Base-by-base conservation (phyloP, 37 sponge, comb jelly and placozoan species). In the Oscarella lobularis region DNA sequence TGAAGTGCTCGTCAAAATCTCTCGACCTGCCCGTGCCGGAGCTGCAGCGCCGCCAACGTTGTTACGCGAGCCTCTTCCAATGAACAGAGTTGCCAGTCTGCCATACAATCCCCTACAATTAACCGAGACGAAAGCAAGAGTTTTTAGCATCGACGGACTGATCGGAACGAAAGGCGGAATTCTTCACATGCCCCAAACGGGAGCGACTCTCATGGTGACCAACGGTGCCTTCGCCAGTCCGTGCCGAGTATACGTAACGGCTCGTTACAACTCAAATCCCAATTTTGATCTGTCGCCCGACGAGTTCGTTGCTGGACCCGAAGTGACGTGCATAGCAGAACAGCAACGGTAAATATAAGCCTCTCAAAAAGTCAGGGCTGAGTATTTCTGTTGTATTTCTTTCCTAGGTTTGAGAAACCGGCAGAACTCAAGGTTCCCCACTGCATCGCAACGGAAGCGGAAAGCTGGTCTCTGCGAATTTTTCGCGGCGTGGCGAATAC, bases 1-100 rank as follows among this genome's bases (percentile, higher is more conserved):
- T 20, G 60, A 27, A 48, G 60, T 48, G 9, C 60, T 48, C 60
- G 20, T 48, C 14, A 48, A 48, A 48, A 48, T 48, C 60, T 27
- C 14, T 20, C 60, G 60, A 9, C 9, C 9, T 27, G 14, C 14
- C 14, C 60, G 20, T 9, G 20, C 14, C 9, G 60, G 20, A 20
- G 60, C 60, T 48, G 60, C 60, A 48, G 60, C 60, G 60, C 60
- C 60, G 20, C 60, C 60, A 48, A 48, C 60, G 20, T 48, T 48
- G 20, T 48, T 48, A 20, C 14, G 60, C 20, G 20, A 48, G 60
- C n/a, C n/a, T n/a, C n/a, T n/a, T n/a, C n/a, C n/a, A n/a, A n/a
- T n/a, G n/a, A n/a, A n/a, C n/a, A n/a, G n/a, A n/a, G n/a, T n/a
- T n/a, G n/a, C n/a, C n/a, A n/a, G n/a, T n/a, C n/a, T n/a, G n/a